Base-by-base conservation (phyloP, 2,113 vertebrate species). In the Lates calcarifer region DNA sequence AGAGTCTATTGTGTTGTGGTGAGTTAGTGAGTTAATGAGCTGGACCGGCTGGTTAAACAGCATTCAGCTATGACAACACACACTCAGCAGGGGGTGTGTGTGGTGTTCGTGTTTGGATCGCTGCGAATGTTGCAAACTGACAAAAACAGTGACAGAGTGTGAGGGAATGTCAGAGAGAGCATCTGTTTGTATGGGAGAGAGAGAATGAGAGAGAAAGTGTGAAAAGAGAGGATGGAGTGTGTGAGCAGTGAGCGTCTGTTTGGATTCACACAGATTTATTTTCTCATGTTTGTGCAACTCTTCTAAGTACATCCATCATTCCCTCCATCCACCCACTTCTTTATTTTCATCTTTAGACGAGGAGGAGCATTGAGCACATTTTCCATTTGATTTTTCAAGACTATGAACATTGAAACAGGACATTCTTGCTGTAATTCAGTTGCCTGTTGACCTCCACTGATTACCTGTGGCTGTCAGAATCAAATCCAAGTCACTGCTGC, bases 191-290 rank as follows among this genome's bases (percentile, higher is more conserved):
- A 41, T 31, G 63, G 33, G 17, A 47, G 43, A 26, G 33, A 24
- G 53, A 15, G 37, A 20, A 31, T 12, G 37, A 20, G 37, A 29
- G 28, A 0, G 29, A 28, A 45, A 2, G 72, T 81, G 79, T 74
- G 71, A 82, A 63, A 7, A 47, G 56, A 12, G 49, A 68, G 18
- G 68, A 43, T 1, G 43, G 43, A 67, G 70, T 37, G 53, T 8
- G 56, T 17, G 60, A 24, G 31, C n/a, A 22, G 58, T 2, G 28
- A 61, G 66, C 64, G 53, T 86, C 68, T 85, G 84, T 60, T 55
- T 57, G 63, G 41, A 62, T 62, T 71, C 74, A 78, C 77, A 78
- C 66, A 33, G 22, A 28, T 17, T 58, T 73, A n/a, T 64, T 66
- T 71, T 43, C 24, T 24, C 5, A 15, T 26, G 11, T 28, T 28